Evolutionary conservation across 2,113 vertebrate genomes (phyloP), one percentile per base, ranked within the genome.

Genomic region (Fulica atra): DNA sequence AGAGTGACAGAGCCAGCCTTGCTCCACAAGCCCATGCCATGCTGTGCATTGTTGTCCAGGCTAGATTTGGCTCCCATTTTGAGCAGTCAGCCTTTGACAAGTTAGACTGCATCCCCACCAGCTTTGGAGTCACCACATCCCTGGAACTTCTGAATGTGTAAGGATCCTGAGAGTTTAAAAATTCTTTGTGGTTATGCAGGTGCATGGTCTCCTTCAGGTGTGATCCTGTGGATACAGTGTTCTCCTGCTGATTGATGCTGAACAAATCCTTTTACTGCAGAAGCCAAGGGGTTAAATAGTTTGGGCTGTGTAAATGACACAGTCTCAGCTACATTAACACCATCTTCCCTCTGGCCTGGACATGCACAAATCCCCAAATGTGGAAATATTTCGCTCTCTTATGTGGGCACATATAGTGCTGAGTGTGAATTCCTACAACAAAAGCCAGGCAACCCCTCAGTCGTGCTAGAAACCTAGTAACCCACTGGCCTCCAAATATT

Each of bases 161-260:
- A 50, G 31, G 16, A 4, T 19, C 11, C 29, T 4, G 33, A 9
- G 12, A 10, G 9, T 16, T 51, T 13, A n/a, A 57, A 72, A 48
- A 7, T 1, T 0, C 28, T 1, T 7, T 2, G 1, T 33, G 26
- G 33, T 38, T 88, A 74, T 38, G 5, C 19, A 25, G 17, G 7
- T 2, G 10, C 2, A 4, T 0, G 0, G 12, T n/a, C 9, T 77
- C 36, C 40, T 53, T 73, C 2, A 16, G 21, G 16, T 0, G 2
- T 6, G 36, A 9, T 24, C n/a, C 60, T 54, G 31, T 44, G 17
- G 50, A n/a, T 4, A 71, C 25, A 2, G 9, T 9, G 28, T 42
- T 71, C 28, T n/a, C 40, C 70, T 65, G 0, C 40, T 13, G 14
- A n/a, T 38, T 28, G 50, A 33, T n/a, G 10, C 33, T 13, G 61